Conservation (phyloP, 2,797 vertebrate genomes). For the Sebastes trivittatus region DNA sequence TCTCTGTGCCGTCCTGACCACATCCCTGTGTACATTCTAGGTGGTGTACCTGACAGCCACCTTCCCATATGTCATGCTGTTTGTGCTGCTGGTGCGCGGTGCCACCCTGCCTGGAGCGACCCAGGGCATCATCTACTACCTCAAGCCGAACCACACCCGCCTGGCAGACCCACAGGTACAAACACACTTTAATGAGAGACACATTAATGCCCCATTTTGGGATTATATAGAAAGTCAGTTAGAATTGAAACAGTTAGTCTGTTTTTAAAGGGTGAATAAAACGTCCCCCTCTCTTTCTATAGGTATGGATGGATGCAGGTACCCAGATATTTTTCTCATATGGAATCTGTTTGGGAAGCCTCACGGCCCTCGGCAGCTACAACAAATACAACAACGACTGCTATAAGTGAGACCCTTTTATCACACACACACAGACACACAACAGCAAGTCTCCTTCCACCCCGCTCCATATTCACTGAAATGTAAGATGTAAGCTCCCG, state of each 20-base stretch:
- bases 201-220: not conserved
- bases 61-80: slow-evolving; percentile 91
- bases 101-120: slow-evolving; percentile 88
- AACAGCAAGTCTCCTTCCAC: not conserved
- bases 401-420: slow-evolving; percentile 84
- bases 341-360: slow-evolving; percentile 90
- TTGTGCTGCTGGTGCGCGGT: slow-evolving; percentile 89
- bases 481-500: slow-evolving; percentile 30
- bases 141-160: slow-evolving; percentile 79
- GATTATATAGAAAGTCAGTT: not conserved
- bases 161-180: slow-evolving; percentile 90
- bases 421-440: not conserved
- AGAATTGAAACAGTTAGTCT: not conserved
- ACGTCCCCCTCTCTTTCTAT: not conserved
- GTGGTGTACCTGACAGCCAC: slow-evolving; percentile 94
- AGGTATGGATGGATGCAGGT: slow-evolving; percentile 96
- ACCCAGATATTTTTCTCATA: slow-evolving; percentile 95
- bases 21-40: slow-evolving; percentile 69
- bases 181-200: not conserved
- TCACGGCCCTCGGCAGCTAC: slow-evolving; percentile 94
- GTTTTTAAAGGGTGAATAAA: not conserved
- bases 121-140: slow-evolving; percentile 90
- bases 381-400: slow-evolving; percentile 95
- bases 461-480: slow-evolving; percentile 13
- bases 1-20: slow-evolving; percentile 18